Evolutionary conservation across 2,113 vertebrate species (phyloP), one percentile per base, ranked within the genome.

Genomic region (Terrapene triunguis): DNA sequence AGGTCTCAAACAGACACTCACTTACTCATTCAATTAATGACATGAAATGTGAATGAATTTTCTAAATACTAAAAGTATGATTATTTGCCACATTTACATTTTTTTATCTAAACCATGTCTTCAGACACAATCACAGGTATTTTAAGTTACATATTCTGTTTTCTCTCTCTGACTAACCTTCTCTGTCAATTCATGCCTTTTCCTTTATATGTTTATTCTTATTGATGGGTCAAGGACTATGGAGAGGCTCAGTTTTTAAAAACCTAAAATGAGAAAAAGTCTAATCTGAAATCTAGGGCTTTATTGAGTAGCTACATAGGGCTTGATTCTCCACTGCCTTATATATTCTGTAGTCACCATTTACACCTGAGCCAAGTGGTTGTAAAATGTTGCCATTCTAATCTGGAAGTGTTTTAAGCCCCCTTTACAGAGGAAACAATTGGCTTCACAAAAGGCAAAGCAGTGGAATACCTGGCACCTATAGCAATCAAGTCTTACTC

Each of bases 121-220:
- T 55, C 21, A 81, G 54, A 48, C 4, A 48, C 12, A 69, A 22
- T 32, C 2, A 91, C 79, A 92, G 7, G 0, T 55, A 59, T 48
- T 85, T 85, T 29, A 92, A 62, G 19, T 48, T 21, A n/a, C 25
- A 4, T 13, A 55, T 57, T 2, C 1, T 19, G n/a, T 1, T 42
- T 81, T 82, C 38, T 88, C 6, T 6, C 5, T 16, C 19, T 3
- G 69, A 69, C 0, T 80, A 29, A 78, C 32, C 0, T 57, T 0
- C 1, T 48, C 1, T 84, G 84, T 50, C 2, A 69, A n/a, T 72
- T 85, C 53, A 69, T 54, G 12, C 48, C 82, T n/a, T 74, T 9
- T 3, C 1, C 1, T 14, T 1, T 44, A 42, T 53, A 16, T 50
- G 8, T 50, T 85, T 27, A 54, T 74, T 62, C 10, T 51, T 85